These are phyloP conservation scores for Pocillopora damicornis DNA, from an alignment of 64 coral and sea anemone genomes.

Conservation along the genomic window DNA sequence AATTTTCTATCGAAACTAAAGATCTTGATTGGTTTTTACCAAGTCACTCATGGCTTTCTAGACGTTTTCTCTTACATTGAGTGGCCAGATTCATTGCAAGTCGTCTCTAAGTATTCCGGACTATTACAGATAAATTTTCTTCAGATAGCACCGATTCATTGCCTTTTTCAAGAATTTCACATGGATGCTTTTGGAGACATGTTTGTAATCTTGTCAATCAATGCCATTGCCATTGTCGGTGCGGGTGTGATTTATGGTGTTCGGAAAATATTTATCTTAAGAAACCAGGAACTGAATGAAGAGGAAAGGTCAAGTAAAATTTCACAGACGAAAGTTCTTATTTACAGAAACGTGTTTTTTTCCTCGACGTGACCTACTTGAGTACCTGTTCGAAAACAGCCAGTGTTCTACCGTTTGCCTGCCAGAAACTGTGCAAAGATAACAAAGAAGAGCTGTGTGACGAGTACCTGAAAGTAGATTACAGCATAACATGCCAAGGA, in stretches of 20 bases:
- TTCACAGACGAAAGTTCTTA: slow-evolving; percentile 6
- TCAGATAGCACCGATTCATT: slow-evolving; percentile 40
- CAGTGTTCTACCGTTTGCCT: too few relatives aligned
- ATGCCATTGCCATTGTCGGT: neutral
- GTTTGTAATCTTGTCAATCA: slow-evolving; percentile 20
- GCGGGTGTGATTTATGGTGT: neutral
- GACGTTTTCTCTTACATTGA: too few relatives aligned
- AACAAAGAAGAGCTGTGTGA: too few relatives aligned
- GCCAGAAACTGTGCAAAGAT: too few relatives aligned
- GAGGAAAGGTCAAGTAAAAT: slow-evolving; percentile 1
- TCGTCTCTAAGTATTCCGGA: slow-evolving; percentile 18
- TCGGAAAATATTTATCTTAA: neutral
- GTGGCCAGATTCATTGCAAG: too few relatives aligned
- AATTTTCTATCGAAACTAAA: too few relatives aligned
- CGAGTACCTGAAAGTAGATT: too few relatives aligned
- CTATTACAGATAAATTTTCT: slow-evolving; percentile 42
- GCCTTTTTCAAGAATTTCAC: slow-evolving; percentile 19
- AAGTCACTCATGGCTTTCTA: too few relatives aligned
- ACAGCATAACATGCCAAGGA: too few relatives aligned
- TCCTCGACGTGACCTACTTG: slow-evolving; percentile 28
- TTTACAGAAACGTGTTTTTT: slow-evolving; percentile 18
- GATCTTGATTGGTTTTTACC: too few relatives aligned
- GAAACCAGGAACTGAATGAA: neutral
- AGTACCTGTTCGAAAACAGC: neutral
- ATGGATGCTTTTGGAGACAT: slow-evolving; percentile 26